Evolutionary conservation across 2,888 invertebrate species (phyloP), one percentile per base, ranked within the genome.

Genomic region (Microctonus aethiopoides): DNA sequence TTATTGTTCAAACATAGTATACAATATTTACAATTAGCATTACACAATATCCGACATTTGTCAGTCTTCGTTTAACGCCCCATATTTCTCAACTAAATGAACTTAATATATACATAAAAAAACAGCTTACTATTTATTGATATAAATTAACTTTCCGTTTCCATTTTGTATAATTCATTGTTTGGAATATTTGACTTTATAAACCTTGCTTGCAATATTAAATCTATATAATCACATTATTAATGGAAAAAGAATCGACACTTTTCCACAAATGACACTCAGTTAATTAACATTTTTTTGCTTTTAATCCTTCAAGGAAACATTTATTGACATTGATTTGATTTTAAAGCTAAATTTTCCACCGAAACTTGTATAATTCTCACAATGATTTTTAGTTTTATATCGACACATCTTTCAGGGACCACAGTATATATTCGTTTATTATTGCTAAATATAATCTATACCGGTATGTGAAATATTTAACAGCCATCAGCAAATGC

Each of bases 1-100:
- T 83, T 84, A 84, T 84, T 85, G 83, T 82, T 80, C 77, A 77
- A 75, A 75, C 70, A 74, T 81, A 83, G 81, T 72, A 74, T 85
- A 83, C 84, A 85, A 65, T 80, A 79, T 85, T 78, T 85, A 84
- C 84, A 84, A 54, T 41, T 26, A 61, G 32, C 46, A 51, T 46
- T n/a, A 7, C 62, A 61, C 13, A 36, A 26, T 29, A 54, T 65
- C 54, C 72, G 75, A 77, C 74, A 70, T 70, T 74, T 68, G 41
- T 81, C 82, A 83, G 81, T 83, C 81, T 82, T 81, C 69, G 75
- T 63, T 78, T 71, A 16, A 11, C 36, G 10, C 52, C 22, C 16
- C 41, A 24, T 59, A 7, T 54, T 26, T 46, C 26, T n/a, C 16
- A 26, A 41, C 13, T 39, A 16, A 20, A 9, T 20, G 22, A 6